Conservation (phyloP, 92 coral and sea anemone genomes). For the Heteractis magnifica region DNA sequence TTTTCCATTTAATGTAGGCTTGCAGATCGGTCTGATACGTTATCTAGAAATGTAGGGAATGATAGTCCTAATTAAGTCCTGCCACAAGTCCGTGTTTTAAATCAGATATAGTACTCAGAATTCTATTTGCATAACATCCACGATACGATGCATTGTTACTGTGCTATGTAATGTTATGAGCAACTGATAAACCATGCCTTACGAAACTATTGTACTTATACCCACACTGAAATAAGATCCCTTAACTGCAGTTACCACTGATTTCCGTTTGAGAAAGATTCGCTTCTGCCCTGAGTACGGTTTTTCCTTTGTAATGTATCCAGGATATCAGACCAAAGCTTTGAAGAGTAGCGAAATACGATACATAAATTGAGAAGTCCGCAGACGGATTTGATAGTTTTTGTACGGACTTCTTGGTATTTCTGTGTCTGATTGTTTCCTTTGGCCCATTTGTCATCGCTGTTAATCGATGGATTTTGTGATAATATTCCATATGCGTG, state of each 20-base stretch:
- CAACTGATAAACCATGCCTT: too few species aligned
- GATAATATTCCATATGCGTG: slow-evolving; percentile 25
- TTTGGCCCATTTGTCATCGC: slow-evolving; percentile 15
- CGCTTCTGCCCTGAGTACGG: not conserved
- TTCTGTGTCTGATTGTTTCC: slow-evolving; percentile 18
- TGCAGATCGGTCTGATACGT: slow-evolving; percentile 1
- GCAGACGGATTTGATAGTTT: slow-evolving; percentile 26
- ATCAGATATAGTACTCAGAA: slow-evolving; percentile 27
- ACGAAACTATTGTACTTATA: not conserved
- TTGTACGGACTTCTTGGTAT: slow-evolving; percentile 6
- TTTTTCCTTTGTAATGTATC: not conserved
- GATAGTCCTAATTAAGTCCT: slow-evolving; percentile 27
- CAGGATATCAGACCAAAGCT: not conserved
- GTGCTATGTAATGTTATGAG: not conserved
- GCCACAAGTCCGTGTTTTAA: slow-evolving; percentile 12
- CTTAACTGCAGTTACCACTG: not conserved
- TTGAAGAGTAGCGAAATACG: slow-evolving; percentile 1
- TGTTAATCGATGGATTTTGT: slow-evolving; percentile 34
- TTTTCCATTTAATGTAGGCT: slow-evolving; percentile 22
- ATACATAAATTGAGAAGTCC: slow-evolving; percentile 16
- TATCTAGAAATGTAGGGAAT: not conserved
- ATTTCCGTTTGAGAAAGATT: slow-evolving; percentile 1
- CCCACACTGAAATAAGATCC: not conserved
- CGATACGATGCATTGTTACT: slow-evolving; percentile 19
- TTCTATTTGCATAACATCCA: slow-evolving; percentile 40